Evolutionary conservation across 1,140 invertebrate species (phyloP), one percentile per base, ranked within the genome.

Genomic region (Drosophila bocqueti): DNA sequence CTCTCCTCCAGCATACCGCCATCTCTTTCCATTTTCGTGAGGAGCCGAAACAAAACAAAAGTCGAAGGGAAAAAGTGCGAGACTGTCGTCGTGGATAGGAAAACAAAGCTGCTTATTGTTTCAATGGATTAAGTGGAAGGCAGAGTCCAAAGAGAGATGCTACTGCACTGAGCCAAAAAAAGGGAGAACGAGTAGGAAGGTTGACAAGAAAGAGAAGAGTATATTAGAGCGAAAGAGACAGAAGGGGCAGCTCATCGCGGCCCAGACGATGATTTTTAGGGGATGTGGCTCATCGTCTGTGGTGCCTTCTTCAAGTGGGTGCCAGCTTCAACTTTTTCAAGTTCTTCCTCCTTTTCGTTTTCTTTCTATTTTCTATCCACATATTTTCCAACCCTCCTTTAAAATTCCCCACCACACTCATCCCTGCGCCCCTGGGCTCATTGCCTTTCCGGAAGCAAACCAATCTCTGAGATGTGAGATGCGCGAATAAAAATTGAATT

Each of bases 101-200:
- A 79, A 79, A 80, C 78, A 80, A 80, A 80, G 78, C 71, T 54
- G 63, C 76, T 80, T 80, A 80, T 79, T 80, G 78, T 79, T 80
- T 80, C 76, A 80, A 80, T 80, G 78, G 78, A 80, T 79, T 79
- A 75, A 79, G 69, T 68, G 36, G 65, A 79, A 42, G 54, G 61
- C 54, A 69, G 64, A 42, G 54, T 24, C 52, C 55, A 67, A 57
- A 49, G 57, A 63, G 49, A 54, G 63, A 68, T 55, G 46, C 38
- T 55, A 29, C 38, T 69, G 38, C 67, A 69, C 38, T 45, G 64
- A 67, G 64, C 29, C 21, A 69, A 69, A 69, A 15, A 29, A 13
- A 0, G 15, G n/a, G 16, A 49, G 24, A 26, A 26, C 11, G 43
- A 10, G 49, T n/a, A 21, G 24, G 26, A 31, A 29, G 21, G 8